Evolutionary conservation across 92 coral and sea anemone species (phyloP), one percentile per base, ranked within the genome.

Genomic region (Paragorgia papillata): DNA sequence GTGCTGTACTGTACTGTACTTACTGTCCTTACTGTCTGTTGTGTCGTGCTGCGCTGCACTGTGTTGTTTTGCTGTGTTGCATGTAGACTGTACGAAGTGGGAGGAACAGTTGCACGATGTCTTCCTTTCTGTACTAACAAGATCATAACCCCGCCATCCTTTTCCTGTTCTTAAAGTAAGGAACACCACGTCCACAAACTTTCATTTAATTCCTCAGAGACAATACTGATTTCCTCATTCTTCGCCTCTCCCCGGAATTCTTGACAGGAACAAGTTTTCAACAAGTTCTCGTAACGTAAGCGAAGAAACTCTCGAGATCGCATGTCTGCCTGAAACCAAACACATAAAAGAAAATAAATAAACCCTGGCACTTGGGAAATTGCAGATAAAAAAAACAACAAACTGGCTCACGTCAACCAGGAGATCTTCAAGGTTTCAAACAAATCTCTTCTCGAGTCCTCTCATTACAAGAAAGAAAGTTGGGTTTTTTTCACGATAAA

Each of bases 281-380:
- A 73, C 74, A 77, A 80, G 63, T 81, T 62, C 25, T 78, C 63
- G 55, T 86, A 88, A 64, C 88, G 83, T 54, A 85, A 70, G 40
- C 91, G 76, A 59, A 93, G 67, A 76, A 79, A 86, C 62, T 86
- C 86, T 34, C 97, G 85, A 28, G 97, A 93, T 20, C 81, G 58
- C 0, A 86, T 90, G 62, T 93, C 97, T 65, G 97, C 97, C 97
- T 92, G 71, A 32, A 73, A 62, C 44, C 12, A 34, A 32, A 35
- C 44, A 74, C 28, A n/a, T 35, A 33, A 62, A 43, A 2, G 18
- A 55, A n/a, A n/a, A 27, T 26, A 25, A 60, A 28, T 35, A 26
- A 28, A 27, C 21, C 40, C 35, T 28, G 18, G 18, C 3, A 30
- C 13, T n/a, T n/a, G n/a, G n/a, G n/a, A n/a, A n/a, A n/a, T n/a